Percentiles rank a stretch among this genome's conserved stretches.
Conservation (phyloP, 2,888 invertebrate genomes). For the Sminthurides aquaticus region DNA sequence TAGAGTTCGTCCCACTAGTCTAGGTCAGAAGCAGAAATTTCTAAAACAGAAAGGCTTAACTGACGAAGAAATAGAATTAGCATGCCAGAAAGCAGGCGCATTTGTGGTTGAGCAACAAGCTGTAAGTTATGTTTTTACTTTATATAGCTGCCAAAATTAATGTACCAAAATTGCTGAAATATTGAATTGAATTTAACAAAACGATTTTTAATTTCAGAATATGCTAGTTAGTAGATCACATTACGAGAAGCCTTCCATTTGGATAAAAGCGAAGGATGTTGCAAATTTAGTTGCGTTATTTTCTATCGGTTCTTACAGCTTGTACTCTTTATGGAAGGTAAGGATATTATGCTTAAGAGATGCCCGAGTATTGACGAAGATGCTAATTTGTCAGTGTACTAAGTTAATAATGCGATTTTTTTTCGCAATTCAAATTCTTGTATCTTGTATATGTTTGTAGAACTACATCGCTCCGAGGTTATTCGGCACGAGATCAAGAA, state of each 20-base stretch:
- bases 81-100: slow-evolving; percentile 59
- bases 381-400: too few species aligned
- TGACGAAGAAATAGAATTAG: slow-evolving; percentile 64
- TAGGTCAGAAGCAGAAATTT: slow-evolving; percentile 71
- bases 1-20: slow-evolving; percentile 68
- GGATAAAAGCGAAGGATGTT: slow-evolving; percentile 54
- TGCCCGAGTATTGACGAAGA: neutral
- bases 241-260: slow-evolving; percentile 39
- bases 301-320: slow-evolving; percentile 67
- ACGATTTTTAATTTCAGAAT: neutral
- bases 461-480: slow-evolving; percentile 59
- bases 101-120: slow-evolving; percentile 30
- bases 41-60: slow-evolving; percentile 68
- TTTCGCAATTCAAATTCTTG: slow-evolving; percentile 13
- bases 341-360: slow-evolving; percentile 22
- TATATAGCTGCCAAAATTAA: neutral
- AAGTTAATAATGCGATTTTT: too few species aligned
- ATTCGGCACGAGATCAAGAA: slow-evolving; percentile 54
- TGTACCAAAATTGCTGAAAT: neutral
- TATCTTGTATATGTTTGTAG: too few species aligned
- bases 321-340: slow-evolving; percentile 77
- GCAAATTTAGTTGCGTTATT: slow-evolving; percentile 66
- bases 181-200: neutral
- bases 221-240: slow-evolving; percentile 11
- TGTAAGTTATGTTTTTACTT: neutral